A percentile compares a stretch with the other conserved stretches of the same genome.
phyloP scores from a whole-genome alignment of 1,140 invertebrate genomes.

The Melitaea cinxia region DNA sequence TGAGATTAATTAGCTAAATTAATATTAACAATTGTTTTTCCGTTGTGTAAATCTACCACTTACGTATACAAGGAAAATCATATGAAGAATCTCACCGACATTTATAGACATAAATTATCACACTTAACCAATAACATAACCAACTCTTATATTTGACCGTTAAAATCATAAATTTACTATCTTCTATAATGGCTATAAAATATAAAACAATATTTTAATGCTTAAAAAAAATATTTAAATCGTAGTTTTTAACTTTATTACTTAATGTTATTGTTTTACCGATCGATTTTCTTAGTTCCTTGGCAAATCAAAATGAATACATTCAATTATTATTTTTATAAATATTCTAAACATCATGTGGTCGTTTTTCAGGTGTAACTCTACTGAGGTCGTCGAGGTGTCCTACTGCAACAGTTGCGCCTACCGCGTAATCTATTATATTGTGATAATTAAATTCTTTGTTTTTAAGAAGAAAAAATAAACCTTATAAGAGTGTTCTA shows the following conservation, averaged over 20 bases:
- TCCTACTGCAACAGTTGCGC: conserved; percentile 12
- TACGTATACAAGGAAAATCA: not conserved
- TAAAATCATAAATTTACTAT: too few species aligned
- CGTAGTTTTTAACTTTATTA: too few species aligned
- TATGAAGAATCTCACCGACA: not conserved
- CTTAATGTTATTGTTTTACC: too few species aligned
- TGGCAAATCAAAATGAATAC: too few species aligned
- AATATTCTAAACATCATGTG: not conserved
- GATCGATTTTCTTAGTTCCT: too few species aligned
- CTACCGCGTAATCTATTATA: not conserved
- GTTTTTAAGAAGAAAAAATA: not conserved
- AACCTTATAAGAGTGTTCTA: not conserved
- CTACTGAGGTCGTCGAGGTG: conserved; percentile 32
- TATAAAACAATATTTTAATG: too few species aligned
- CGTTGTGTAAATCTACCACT: not conserved
- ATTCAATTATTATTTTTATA: not conserved
- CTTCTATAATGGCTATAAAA: too few species aligned
- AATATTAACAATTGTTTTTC: not conserved
- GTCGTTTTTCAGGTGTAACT: conserved; percentile 32
- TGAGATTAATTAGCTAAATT: not conserved
- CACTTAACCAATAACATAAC: too few species aligned
- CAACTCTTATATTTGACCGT: too few species aligned
- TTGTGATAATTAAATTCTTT: not conserved
- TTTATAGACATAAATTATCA: not conserved
- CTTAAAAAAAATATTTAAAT: too few species aligned